Conservation (phyloP, 2,888 invertebrate genomes). For the Mystacides longicornis region DNA sequence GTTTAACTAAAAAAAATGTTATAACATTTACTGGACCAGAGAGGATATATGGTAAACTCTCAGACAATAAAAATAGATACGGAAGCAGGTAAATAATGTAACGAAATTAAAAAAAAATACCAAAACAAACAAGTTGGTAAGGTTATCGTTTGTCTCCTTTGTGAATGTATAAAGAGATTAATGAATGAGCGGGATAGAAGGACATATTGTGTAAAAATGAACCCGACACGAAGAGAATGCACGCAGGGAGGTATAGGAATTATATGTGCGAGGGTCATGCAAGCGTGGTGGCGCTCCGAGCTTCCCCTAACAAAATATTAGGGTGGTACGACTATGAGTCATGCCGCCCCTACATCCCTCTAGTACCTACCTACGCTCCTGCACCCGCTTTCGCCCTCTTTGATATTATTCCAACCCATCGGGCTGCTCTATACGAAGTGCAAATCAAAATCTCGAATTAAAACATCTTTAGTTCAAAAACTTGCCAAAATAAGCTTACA, state of each 20-base stretch:
- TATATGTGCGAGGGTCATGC: constrained; percentile 5
- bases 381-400: background rate
- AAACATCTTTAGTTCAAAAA: too few relatives aligned
- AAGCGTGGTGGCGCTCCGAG: background rate
- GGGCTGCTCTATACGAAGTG: background rate
- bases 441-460: too few relatives aligned
- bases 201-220: background rate
- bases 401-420: constrained; percentile 1
- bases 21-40: too few relatives aligned
- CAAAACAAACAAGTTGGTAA: background rate
- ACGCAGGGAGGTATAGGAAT: background rate
- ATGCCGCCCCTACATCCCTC: background rate
- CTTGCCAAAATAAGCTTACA: too few relatives aligned
- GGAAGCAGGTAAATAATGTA: background rate
- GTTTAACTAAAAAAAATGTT: too few relatives aligned
- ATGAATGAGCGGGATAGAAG: background rate
- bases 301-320: constrained; percentile 4
- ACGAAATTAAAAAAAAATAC: background rate
- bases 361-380: background rate
- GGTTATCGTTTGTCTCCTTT: background rate
- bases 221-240: background rate
- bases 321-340: constrained; percentile 1
- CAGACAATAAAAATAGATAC: too few relatives aligned
- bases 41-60: too few relatives aligned
- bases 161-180: background rate